Conservation (phyloP, 2,113 vertebrate genomes). For the Grammomys surdaster region DNA sequence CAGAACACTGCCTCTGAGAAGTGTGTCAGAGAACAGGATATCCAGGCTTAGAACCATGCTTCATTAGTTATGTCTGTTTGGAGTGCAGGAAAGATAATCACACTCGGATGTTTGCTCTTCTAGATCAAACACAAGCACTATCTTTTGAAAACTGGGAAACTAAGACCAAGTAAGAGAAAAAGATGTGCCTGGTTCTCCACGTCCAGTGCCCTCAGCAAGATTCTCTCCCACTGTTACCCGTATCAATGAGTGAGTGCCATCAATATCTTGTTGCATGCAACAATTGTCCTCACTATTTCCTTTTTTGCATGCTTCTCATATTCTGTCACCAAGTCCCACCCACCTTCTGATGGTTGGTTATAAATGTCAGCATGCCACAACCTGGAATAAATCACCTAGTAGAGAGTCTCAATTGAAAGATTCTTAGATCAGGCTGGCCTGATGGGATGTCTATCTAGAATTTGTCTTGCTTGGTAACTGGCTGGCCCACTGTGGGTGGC, state of each 20-base stretch:
- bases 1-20: too few species aligned
- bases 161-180: neutral
- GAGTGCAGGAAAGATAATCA: neutral
- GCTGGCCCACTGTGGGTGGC: neutral
- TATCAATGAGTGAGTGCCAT: neutral
- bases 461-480: neutral
- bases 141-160: neutral
- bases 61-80: neutral
- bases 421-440: too few species aligned
- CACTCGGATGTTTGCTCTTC: neutral
- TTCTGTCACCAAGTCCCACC: neutral
- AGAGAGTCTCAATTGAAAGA: neutral
- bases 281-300: neutral
- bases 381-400: neutral
- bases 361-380: neutral
- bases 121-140: neutral
- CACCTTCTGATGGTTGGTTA: neutral
- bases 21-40: neutral
- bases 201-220: too few species aligned
- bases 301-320: accelerated
- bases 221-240: neutral
- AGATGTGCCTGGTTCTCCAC: neutral
- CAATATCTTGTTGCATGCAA: too few species aligned
- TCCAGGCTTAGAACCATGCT: neutral
- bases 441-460: neutral